Conservation (phyloP, 2,888 invertebrate species). For the Alitta virens region DNA sequence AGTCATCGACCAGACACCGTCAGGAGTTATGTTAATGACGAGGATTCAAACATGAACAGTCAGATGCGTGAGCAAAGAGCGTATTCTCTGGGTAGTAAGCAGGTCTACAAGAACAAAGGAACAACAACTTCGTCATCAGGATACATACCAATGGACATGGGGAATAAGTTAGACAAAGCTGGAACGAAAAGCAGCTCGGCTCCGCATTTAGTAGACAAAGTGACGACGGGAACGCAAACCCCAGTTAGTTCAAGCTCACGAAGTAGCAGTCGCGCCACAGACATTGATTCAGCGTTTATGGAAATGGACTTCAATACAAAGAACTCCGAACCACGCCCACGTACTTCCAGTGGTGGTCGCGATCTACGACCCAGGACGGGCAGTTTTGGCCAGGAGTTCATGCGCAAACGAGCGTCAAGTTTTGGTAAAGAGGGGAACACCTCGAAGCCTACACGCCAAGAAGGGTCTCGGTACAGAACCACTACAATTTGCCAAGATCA, state of each 20-base stretch:
- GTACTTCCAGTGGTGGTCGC: constrained; percentile 14
- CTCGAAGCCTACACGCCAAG: neutral
- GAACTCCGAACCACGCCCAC: constrained; percentile 27
- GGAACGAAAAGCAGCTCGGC: constrained; percentile 67
- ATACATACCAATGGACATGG: constrained; percentile 32
- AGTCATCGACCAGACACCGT: constrained; percentile 73
- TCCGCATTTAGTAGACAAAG: constrained; percentile 61
- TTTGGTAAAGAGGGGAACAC: constrained; percentile 11
- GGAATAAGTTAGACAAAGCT: constrained; percentile 36
- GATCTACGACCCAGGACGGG: constrained; percentile 21
- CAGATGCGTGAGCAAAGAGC: constrained; percentile 63
- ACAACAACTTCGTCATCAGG: constrained; percentile 24
- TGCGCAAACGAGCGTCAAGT: constrained; percentile 14
- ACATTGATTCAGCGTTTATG: constrained; percentile 50
- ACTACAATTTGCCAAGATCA: constrained; percentile 25
- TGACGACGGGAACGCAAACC: constrained; percentile 28
- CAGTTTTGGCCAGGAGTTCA: constrained; percentile 6
- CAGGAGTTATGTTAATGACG: constrained; percentile 64
- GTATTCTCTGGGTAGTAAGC: constrained; percentile 82
- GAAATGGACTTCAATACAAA: constrained; percentile 48
- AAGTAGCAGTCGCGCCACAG: constrained; percentile 30
- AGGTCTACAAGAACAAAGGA: constrained; percentile 44
- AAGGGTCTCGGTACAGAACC: constrained; percentile 14
- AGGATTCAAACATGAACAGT: constrained; percentile 59
- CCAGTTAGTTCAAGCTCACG: constrained; percentile 11